phyloP scores from a whole-genome alignment of 1,140 invertebrate species.

The Sitobion miscanthi region DNA sequence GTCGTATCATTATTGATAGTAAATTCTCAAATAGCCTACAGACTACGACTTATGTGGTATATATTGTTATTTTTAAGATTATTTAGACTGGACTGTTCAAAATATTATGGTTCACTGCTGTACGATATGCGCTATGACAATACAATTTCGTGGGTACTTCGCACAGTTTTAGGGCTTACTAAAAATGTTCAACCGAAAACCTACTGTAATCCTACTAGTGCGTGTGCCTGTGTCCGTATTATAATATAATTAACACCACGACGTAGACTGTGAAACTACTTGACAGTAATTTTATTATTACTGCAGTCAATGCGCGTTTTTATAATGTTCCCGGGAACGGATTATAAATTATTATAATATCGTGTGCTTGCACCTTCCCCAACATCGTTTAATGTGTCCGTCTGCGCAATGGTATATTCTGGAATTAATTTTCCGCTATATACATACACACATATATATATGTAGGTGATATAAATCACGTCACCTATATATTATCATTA shows the following conservation, averaged over 20 bases:
- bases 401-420: neutral
- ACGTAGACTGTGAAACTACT: neutral
- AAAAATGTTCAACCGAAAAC: neutral
- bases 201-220: neutral
- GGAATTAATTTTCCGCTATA: neutral
- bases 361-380: neutral
- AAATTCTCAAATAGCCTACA: neutral
- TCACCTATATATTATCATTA: neutral
- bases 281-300: neutral
- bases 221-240: neutral
- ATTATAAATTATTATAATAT: neutral
- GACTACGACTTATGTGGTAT: too few relatives aligned
- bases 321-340: neutral
- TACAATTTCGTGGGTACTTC: neutral
- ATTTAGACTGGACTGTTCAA: too few relatives aligned
- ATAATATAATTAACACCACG: neutral
- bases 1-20: neutral
- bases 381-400: neutral
- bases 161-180: neutral
- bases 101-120: too few relatives aligned
- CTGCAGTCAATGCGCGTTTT: neutral
- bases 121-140: too few relatives aligned
- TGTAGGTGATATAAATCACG: neutral
- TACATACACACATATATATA: neutral
- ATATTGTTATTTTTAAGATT: too few relatives aligned